phyloP scores from a whole-genome alignment of 1,140 invertebrate species.

The Anastrepha obliqua region DNA sequence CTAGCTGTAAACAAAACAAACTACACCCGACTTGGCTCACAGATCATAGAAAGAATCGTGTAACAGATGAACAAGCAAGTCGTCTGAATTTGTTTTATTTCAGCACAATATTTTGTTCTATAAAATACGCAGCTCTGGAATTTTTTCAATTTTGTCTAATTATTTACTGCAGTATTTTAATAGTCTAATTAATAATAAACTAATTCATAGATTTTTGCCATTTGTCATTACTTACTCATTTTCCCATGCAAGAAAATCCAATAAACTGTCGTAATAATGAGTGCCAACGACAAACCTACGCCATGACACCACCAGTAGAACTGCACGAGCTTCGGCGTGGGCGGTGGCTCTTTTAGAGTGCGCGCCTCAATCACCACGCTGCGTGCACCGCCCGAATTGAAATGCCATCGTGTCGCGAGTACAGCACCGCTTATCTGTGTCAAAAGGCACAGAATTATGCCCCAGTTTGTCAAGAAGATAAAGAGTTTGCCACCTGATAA shows the following conservation, averaged over 20 bases:
- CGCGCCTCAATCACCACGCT: background rate
- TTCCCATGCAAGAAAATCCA: conserved; percentile 79
- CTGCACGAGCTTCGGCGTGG: conserved; percentile 63
- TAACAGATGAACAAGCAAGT: too few species aligned
- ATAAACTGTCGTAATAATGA: conserved; percentile 79
- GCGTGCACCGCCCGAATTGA: conserved; percentile 61
- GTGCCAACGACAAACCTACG: conserved; percentile 76
- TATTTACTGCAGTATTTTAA: too few species aligned
- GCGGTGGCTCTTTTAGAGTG: conserved; percentile 8
- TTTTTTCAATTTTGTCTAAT: too few species aligned
- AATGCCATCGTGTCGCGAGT: conserved; percentile 70
- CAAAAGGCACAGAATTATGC: conserved; percentile 76
- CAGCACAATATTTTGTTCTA: too few species aligned
- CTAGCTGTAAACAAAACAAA: too few species aligned
- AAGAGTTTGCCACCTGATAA: conserved; percentile 73
- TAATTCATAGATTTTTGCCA: too few species aligned
- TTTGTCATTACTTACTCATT: conserved; percentile 66
- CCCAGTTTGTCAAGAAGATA: conserved; percentile 88
- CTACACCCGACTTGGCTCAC: too few species aligned
- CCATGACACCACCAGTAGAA: conserved; percentile 79
- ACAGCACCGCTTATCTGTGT: conserved; percentile 67
- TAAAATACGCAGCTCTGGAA: too few species aligned
- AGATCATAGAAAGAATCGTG: too few species aligned
- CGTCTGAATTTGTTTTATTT: too few species aligned
- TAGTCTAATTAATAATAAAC: too few species aligned